These are phyloP conservation scores for Noctilio leporinus DNA, from an alignment of 2,113 vertebrate genomes.

Conservation along the genomic window DNA sequence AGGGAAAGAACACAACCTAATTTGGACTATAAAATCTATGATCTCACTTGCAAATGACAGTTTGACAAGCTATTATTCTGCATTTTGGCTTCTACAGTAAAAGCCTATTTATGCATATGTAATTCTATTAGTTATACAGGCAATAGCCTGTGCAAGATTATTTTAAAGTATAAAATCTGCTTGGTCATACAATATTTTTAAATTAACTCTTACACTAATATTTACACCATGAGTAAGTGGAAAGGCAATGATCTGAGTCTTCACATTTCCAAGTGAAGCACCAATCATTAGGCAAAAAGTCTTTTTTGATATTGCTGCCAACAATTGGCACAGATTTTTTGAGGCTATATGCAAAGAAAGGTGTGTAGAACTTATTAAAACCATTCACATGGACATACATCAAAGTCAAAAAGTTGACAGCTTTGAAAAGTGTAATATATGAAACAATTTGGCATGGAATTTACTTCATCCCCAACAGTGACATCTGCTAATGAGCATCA, in stretches of 20 bases:
- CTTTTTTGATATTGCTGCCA: constrained; percentile 24
- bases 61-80: constrained; percentile 84
- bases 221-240: constrained; percentile 58
- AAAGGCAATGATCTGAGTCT: constrained; percentile 43
- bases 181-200: constrained; percentile 76
- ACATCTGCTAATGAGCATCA: constrained; percentile 53
- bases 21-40: constrained; percentile 82
- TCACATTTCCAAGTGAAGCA: constrained; percentile 46
- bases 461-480: constrained; percentile 42
- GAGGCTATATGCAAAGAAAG: constrained; percentile 35
- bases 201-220: constrained; percentile 72
- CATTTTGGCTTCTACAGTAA: constrained; percentile 77
- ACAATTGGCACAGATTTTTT: constrained; percentile 7
- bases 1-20: constrained; percentile 83
- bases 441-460: neutral
- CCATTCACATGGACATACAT: constrained; percentile 52
- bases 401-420: constrained; percentile 57
- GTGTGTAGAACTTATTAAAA: constrained; percentile 52
- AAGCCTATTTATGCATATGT: constrained; percentile 74
- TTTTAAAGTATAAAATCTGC: constrained; percentile 72
- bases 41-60: constrained; percentile 82
- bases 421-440: constrained; percentile 56
- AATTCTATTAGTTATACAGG: constrained; percentile 80
- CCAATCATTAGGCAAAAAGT: constrained; percentile 19
- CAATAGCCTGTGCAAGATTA: constrained; percentile 75